Evolutionary conservation across 2,113 vertebrate species (phyloP).

Genomic region (Gobio gobio): DNA sequence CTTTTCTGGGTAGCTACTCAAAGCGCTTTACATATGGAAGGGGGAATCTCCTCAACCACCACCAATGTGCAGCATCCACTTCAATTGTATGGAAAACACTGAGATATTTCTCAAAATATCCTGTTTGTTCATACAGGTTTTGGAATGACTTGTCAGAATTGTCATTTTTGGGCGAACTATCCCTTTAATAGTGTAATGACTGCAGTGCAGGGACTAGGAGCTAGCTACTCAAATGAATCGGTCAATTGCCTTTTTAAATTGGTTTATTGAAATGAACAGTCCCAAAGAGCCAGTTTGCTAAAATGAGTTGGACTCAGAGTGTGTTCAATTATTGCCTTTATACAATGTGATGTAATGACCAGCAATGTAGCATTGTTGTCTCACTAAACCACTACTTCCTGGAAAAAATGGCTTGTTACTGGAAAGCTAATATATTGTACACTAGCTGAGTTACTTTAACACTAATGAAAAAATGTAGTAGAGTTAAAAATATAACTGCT

Average conservation of each 20-base stretch:
- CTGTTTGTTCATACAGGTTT: neutral
- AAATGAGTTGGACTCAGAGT: constrained; percentile 12
- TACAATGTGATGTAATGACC: neutral
- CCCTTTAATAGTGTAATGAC: neutral
- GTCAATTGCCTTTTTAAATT: neutral
- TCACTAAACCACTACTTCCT: neutral
- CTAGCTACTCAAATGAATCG: neutral
- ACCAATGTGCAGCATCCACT: no score
- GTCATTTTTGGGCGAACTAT: neutral
- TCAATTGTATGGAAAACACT: neutral
- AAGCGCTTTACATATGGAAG: no score
- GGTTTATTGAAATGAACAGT: constrained; percentile 16
- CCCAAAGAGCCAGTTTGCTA: neutral
- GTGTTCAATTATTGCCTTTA: neutral
- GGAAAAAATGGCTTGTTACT: neutral
- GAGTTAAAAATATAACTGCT: neutral
- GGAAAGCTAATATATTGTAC: neutral
- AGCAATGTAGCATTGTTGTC: neutral
- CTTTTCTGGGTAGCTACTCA: no score
- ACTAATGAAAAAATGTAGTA: neutral
- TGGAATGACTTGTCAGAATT: neutral
- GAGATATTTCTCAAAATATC: neutral
- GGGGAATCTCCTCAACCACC: no score
- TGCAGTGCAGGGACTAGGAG: neutral
- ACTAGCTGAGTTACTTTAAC: neutral